Base-by-base conservation (phyloP, 2,888 invertebrate species). In the Camptogramma bilineatum region DNA sequence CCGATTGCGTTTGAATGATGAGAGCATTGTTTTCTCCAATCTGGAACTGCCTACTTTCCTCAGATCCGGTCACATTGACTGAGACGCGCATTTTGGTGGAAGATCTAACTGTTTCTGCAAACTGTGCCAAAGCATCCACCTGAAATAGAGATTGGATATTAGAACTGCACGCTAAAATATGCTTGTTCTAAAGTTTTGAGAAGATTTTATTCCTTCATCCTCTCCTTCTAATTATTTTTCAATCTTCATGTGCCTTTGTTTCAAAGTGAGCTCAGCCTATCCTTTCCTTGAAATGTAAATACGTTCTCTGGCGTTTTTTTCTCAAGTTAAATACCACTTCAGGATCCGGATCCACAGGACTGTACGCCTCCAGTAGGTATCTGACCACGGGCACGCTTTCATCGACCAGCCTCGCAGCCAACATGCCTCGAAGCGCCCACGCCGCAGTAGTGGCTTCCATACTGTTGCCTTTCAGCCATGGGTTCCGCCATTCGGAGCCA, bases 371-470 rank as follows among this genome's bases (percentile, higher is more conserved):
- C 64, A 93, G 77, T 47, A 93, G 78, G 71, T 84, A 88, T 13
- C 85, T 78, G n/a, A 86, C 88, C 2, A 88, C 89, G 0, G 91
- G 89, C 51, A 86, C 77, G 13, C 90, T 85, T 42, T 88, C 85
- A 18, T 90, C 88, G 4, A 83, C 52, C 16, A 86, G 81, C 18
- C 86, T 80, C 21, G 85, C 81, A 1, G 82, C 93, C 13, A 95
- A 78, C 81, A 95, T 95, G 0, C 97, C 95, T 60, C 98, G 91
- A 61, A 99, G 89, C 0, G 96, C 97, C 86, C 99, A 99, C 0
- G 98, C 95, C 0, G 99, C 98, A 74, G 97, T 97, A 85, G 97
- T 97, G 4, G 99, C 91, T 73, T 88, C 90, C 39, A 90, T 66
- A 57, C 85, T 90, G 78, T 90, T 91, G 59, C 82, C 85, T 31